A percentile compares a stretch with the other conserved stretches of the same genome.
These are phyloP conservation scores for Ceratotherium simum DNA, from an alignment of 2,113 vertebrate genomes.

Conservation along the genomic window DNA sequence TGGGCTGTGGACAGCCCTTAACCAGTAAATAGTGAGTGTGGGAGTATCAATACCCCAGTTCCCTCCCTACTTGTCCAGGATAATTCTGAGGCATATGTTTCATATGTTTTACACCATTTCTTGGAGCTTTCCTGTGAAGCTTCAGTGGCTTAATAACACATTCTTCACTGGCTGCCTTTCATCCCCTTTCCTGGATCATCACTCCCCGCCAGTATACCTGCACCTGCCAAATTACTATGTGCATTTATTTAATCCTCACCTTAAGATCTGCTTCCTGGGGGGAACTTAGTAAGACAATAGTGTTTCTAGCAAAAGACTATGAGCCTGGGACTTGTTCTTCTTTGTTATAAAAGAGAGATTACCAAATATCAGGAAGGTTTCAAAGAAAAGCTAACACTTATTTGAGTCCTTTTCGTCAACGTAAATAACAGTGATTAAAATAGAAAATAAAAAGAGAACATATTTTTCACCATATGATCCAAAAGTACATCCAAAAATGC, in stretches of 20 bases:
- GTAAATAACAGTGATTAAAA: conserved; percentile 43
- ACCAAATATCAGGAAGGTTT: not conserved
- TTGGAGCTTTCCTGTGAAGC: not conserved
- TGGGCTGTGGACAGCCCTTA: not conserved
- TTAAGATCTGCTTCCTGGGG: not conserved
- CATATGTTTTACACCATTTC: not conserved
- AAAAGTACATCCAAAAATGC: not conserved
- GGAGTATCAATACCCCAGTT: not conserved
- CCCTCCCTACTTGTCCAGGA: not conserved
- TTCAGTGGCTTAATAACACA: not conserved
- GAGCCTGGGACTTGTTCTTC: not conserved
- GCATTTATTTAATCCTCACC: not conserved
- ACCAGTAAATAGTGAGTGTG: not conserved
- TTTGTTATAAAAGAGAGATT: not conserved
- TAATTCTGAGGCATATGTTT: not conserved
- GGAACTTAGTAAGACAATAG: not conserved
- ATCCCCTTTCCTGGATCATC: not conserved
- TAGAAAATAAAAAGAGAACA: conserved; percentile 27
- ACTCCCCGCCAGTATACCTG: not conserved
- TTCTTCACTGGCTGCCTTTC: not conserved
- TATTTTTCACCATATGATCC: not conserved
- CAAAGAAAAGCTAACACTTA: not conserved
- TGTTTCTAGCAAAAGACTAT: not conserved
- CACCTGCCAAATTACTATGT: not conserved
- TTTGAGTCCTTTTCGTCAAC: conserved; percentile 22